A percentile compares a stretch with the other conserved stretches of the same genome.
phyloP scores from a whole-genome alignment of 2,888 invertebrate species.

The Caenorhabditis zanzibari region DNA sequence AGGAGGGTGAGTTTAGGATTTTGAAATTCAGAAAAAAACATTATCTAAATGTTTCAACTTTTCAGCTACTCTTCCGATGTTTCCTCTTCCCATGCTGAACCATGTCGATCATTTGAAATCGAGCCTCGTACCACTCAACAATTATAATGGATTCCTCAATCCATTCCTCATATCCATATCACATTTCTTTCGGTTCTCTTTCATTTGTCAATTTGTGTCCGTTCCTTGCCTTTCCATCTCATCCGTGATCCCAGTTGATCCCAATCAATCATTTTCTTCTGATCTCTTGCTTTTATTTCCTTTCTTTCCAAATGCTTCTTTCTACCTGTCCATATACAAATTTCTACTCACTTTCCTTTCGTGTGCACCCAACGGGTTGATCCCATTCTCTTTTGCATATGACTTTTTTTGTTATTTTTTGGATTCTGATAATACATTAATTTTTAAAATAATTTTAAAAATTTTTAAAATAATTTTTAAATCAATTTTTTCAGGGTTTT shows the following conservation, averaged over 20 bases:
- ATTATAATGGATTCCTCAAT: conserved; percentile 23
- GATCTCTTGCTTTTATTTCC: conserved; percentile 11
- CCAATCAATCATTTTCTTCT: conserved; percentile 19
- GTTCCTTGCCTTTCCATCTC: conserved; percentile 33
- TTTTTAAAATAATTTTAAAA: too few species aligned
- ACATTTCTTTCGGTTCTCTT: conserved; percentile 22
- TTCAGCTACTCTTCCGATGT: conserved; percentile 77
- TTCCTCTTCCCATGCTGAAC: conserved; percentile 67
- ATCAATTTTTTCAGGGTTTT: too few species aligned
- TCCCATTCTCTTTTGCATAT: conserved; percentile 33
- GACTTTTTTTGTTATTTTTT: conserved; percentile 14
- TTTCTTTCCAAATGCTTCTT: conserved; percentile 1
- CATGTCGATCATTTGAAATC: conserved; percentile 36
- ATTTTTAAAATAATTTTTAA: too few species aligned
- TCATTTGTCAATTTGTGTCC: conserved; percentile 23
- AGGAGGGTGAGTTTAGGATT: conserved; percentile 59
- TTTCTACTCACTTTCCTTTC: conserved; percentile 4
- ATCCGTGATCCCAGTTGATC: conserved; percentile 37
- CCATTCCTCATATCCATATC: conserved; percentile 19
- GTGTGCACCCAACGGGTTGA: conserved; percentile 28
- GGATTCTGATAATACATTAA: background rate
- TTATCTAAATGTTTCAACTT: too few species aligned
- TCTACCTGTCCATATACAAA: background rate
- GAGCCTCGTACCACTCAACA: conserved; percentile 49
- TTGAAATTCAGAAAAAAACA: too few species aligned